A percentile compares a stretch with the other conserved stretches of the same genome.
phyloP scores from a whole-genome alignment of 2,888 invertebrate genomes.

The Heteromurus nitidus region DNA sequence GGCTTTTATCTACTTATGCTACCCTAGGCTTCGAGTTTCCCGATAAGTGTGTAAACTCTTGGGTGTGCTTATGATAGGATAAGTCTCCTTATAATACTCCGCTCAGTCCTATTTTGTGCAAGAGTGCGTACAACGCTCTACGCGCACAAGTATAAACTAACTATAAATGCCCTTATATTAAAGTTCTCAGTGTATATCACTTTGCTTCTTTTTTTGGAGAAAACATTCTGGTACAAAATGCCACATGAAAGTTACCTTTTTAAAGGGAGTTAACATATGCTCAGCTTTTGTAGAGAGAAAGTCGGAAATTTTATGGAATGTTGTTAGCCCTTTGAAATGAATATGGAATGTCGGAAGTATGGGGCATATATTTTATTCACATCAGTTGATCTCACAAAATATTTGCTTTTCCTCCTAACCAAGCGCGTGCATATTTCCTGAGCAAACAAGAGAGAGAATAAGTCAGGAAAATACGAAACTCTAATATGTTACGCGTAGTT shows the following conservation, averaged over 20 bases:
- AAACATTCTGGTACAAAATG: too few species aligned
- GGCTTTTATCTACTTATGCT: conserved; percentile 30
- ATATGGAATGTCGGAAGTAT: conserved; percentile 31
- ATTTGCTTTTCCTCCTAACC: conserved; percentile 6
- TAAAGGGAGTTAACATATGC: too few species aligned
- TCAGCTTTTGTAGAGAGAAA: too few species aligned
- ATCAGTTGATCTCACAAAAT: conserved; percentile 32
- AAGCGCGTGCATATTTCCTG: conserved; percentile 1
- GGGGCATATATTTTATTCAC: conserved; percentile 21
- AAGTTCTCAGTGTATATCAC: too few species aligned
- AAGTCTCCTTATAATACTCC: neutral
- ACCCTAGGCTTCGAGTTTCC: neutral
- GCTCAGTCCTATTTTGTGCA: neutral
- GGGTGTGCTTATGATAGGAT: neutral
- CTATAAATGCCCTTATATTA: neutral
- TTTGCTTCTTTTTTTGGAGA: too few species aligned
- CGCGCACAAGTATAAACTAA: too few species aligned
- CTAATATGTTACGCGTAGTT: neutral
- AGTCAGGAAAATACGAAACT: too few species aligned
- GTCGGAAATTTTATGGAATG: conserved; percentile 17
- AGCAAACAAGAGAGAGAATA: neutral
- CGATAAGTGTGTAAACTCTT: conserved; percentile 3
- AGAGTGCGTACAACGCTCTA: conserved; percentile 1
- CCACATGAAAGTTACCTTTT: too few species aligned
- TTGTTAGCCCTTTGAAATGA: conserved; percentile 8